phyloP scores from a whole-genome alignment of 2,113 vertebrate species.

The Narcine bancroftii region DNA sequence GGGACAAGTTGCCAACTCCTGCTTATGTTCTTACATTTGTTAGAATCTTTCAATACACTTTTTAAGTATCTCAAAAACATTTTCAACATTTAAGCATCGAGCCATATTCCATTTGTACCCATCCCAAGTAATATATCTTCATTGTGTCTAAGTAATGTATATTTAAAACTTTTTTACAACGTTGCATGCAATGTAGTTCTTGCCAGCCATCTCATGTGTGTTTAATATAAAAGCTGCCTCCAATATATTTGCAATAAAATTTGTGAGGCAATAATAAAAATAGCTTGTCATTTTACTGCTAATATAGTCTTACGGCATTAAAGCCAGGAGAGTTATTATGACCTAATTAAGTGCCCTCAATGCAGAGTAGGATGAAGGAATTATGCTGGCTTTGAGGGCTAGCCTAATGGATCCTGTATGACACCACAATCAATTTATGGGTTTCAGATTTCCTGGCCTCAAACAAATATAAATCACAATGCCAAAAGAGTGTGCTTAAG shows the following conservation, averaged over 20 bases:
- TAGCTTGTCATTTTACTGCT: conserved; percentile 28
- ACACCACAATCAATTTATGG: conserved; percentile 37
- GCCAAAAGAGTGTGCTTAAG: conserved; percentile 31
- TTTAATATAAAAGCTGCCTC: conserved; percentile 28
- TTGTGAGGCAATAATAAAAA: conserved; percentile 28
- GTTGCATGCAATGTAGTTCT: no score
- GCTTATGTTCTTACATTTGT: neutral
- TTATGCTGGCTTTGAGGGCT: conserved; percentile 33
- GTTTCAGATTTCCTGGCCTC: conserved; percentile 33
- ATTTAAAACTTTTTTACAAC: neutral
- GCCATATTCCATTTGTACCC: neutral
- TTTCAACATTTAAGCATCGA: neutral
- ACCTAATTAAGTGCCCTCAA: conserved; percentile 37
- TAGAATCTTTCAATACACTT: neutral
- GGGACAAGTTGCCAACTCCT: no score
- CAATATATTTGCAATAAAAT: conserved; percentile 21
- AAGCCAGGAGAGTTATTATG: conserved; percentile 37
- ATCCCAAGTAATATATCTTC: neutral
- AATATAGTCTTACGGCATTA: conserved; percentile 36
- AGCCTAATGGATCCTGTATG: conserved; percentile 35
- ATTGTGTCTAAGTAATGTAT: neutral
- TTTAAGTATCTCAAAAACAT: neutral
- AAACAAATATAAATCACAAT: conserved; percentile 35
- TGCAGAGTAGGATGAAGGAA: conserved; percentile 32
- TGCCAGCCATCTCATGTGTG: neutral